A percentile compares a stretch with the other conserved stretches of the same genome.
These are phyloP conservation scores for Prenolepis imparis DNA, from an alignment of 2,888 invertebrate species.

Conservation along the genomic window DNA sequence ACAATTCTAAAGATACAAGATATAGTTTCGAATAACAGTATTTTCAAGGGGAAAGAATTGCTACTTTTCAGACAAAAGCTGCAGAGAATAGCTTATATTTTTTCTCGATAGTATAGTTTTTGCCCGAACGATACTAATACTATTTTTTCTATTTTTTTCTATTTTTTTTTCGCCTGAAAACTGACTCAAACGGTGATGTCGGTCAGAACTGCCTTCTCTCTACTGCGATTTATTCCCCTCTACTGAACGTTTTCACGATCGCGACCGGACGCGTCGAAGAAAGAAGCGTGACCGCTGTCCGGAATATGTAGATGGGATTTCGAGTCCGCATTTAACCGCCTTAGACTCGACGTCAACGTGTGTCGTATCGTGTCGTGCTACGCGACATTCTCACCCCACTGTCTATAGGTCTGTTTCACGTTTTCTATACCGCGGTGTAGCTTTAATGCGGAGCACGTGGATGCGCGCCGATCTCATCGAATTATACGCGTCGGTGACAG, in stretches of 20 bases:
- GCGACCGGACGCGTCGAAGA: background rate
- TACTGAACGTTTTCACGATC: background rate
- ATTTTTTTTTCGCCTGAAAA: background rate
- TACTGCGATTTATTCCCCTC: background rate
- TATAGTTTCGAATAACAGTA: slow-evolving; percentile 24
- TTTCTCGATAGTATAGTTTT: slow-evolving; percentile 1
- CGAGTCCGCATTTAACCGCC: slow-evolving; percentile 41
- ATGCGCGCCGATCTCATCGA: slow-evolving; percentile 72
- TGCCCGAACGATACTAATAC: background rate
- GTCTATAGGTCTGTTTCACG: slow-evolving; percentile 35
- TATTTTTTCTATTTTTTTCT: background rate
- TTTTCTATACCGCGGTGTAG: slow-evolving; percentile 40
- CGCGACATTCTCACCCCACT: slow-evolving; percentile 69
- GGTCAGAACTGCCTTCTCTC: background rate
- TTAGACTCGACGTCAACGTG: slow-evolving; percentile 14
- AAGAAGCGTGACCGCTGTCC: slow-evolving; percentile 30
- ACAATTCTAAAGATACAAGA: background rate
- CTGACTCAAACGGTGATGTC: background rate
- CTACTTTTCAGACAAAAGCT: slow-evolving; percentile 23
- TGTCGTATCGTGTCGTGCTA: slow-evolving; percentile 39
- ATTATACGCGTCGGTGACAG: slow-evolving; percentile 80
- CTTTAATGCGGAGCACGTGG: slow-evolving; percentile 77
- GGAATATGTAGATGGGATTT: slow-evolving; percentile 50
- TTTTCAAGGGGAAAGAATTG: background rate
- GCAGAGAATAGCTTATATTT: background rate